A percentile compares a stretch with the other conserved stretches of the same genome.
Evolutionary conservation across 2,888 invertebrate genomes (phyloP).

Genomic region (Exephanes ischioxanthus): DNA sequence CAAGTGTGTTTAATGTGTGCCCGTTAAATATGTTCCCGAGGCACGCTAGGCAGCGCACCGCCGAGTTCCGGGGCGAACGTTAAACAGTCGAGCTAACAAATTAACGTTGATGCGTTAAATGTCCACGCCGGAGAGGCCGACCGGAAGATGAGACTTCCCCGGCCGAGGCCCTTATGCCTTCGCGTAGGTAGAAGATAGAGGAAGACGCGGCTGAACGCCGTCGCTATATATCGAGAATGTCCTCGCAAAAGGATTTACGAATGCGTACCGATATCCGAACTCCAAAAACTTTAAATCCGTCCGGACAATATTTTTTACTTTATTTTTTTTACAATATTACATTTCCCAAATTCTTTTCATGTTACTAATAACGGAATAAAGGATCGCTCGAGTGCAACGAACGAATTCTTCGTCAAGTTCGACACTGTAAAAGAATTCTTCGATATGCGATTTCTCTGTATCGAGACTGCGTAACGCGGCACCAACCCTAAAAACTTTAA

Average conservation of each 20-base stretch:
- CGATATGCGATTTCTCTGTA: constrained; percentile 12
- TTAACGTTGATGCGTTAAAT: constrained; percentile 79
- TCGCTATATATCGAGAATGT: background rate
- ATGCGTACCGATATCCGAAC: constrained; percentile 19
- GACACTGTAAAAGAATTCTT: background rate
- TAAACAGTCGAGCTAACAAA: constrained; percentile 77
- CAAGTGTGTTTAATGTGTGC: constrained; percentile 75
- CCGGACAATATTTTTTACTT: background rate
- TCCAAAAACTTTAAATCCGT: background rate
- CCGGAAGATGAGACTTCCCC: constrained; percentile 71
- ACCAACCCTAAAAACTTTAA: background rate
- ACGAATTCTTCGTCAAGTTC: background rate
- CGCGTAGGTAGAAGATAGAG: constrained; percentile 8
- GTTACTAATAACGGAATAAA: background rate
- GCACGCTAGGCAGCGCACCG: constrained; percentile 72
- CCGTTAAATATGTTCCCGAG: constrained; percentile 76
- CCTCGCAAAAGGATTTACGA: constrained; percentile 32
- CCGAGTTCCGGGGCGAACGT: constrained; percentile 50
- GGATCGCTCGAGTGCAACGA: background rate
- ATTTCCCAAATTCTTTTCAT: background rate
- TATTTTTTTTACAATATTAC: background rate
- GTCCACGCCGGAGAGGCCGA: constrained; percentile 66
- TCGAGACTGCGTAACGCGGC: constrained; percentile 46
- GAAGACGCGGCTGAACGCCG: background rate
- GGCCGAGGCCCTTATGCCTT: constrained; percentile 41